phyloP scores from a whole-genome alignment of 92 coral and sea anemone genomes.

The Pocillopora meandrina region DNA sequence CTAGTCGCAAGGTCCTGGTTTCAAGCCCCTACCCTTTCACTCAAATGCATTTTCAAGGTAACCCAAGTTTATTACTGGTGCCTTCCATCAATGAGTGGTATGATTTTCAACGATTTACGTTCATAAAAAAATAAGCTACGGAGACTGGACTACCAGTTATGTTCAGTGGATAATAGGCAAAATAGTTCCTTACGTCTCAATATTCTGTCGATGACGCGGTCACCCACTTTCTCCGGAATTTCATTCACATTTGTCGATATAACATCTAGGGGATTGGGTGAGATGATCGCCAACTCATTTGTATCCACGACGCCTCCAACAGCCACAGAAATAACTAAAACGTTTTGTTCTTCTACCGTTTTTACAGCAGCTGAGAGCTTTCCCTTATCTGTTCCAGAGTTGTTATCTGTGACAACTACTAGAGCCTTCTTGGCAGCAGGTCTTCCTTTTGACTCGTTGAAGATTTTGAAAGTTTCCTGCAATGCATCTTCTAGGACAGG shows the following conservation, averaged over 20 bases:
- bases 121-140: too few species aligned
- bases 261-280: conserved; percentile 56
- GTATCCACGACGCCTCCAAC: conserved; percentile 50
- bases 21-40: too few species aligned
- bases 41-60: too few species aligned
- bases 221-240: conserved; percentile 47
- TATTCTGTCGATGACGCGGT: conserved; percentile 61
- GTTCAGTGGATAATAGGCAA: not conserved
- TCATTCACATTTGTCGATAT: conserved; percentile 41
- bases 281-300: conserved; percentile 44
- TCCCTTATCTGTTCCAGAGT: not conserved
- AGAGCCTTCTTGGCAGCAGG: conserved; percentile 59
- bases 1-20: too few species aligned
- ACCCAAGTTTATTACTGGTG: too few species aligned
- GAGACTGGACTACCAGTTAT: not conserved
- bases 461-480: conserved; percentile 51
- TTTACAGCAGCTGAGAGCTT: conserved; percentile 24
- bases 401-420: conserved; percentile 74
- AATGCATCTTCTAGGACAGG: conserved; percentile 60
- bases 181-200: conserved; percentile 52
- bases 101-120: too few species aligned
- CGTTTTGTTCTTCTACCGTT: conserved; percentile 40
- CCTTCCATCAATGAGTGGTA: too few species aligned
- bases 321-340: conserved; percentile 62
- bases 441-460: conserved; percentile 55